A percentile compares a stretch with the other conserved stretches of the same genome.
Conservation (phyloP, 2,113 vertebrate genomes). For the Carassius carassius region DNA sequence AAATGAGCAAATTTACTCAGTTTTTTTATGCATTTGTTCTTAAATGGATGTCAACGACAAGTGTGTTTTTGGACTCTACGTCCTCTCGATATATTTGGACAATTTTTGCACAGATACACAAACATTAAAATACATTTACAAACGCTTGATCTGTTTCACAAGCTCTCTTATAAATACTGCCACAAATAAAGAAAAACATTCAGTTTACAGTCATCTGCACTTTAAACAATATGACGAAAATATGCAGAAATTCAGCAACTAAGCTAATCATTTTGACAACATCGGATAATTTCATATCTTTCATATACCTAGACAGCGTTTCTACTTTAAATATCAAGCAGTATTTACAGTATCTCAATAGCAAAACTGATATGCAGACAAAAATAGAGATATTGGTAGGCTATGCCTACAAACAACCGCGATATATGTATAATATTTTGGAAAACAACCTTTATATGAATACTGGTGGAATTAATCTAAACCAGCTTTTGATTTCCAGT, state of each 20-base stretch:
- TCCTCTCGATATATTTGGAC: slow-evolving; percentile 3
- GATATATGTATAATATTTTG: slow-evolving; percentile 4
- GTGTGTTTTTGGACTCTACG: background rate
- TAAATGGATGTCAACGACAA: background rate
- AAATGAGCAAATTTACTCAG: background rate
- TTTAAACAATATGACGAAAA: background rate
- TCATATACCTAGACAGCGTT: slow-evolving; percentile 68
- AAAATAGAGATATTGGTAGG: slow-evolving; percentile 50
- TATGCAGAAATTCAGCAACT: background rate
- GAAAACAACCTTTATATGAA: slow-evolving; percentile 4
- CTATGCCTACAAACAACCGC: slow-evolving; percentile 28
- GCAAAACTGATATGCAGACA: slow-evolving; percentile 55
- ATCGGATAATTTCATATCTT: slow-evolving; percentile 58
- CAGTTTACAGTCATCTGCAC: background rate
- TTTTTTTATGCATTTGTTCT: background rate
- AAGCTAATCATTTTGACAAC: slow-evolving; percentile 25
- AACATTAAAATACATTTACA: slow-evolving; percentile 26
- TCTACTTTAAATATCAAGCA: slow-evolving; percentile 66
- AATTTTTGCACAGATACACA: slow-evolving; percentile 16
- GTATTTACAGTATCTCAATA: slow-evolving; percentile 59
- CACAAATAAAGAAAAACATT: slow-evolving; percentile 6
- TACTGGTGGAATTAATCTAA: slow-evolving; percentile 10
- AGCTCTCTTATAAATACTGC: slow-evolving; percentile 7
- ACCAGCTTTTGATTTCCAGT: background rate
- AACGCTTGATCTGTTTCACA: background rate